These are phyloP conservation scores for Dinomys branickii DNA, from an alignment of 2,113 vertebrate species.

Conservation along the genomic window DNA sequence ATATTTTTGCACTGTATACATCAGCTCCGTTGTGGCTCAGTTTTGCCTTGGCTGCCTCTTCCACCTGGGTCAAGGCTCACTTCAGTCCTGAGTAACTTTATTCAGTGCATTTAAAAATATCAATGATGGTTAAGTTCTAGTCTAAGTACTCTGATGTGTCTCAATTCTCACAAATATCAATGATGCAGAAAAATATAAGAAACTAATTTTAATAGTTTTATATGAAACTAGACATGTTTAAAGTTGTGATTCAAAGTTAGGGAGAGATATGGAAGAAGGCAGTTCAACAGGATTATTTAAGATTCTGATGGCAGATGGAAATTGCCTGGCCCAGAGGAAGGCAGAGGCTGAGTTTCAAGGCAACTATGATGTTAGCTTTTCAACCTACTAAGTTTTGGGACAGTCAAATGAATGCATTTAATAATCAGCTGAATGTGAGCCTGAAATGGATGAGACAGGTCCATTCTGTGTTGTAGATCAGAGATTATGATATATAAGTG, in stretches of 20 bases:
- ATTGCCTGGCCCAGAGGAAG: background rate
- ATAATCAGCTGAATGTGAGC: background rate
- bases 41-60: background rate
- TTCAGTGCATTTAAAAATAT: background rate
- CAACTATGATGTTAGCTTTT: background rate
- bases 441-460: background rate
- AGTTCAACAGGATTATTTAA: background rate
- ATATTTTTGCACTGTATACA: background rate
- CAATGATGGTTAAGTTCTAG: background rate
- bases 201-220: background rate
- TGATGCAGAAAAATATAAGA: conserved; percentile 30
- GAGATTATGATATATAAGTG: background rate
- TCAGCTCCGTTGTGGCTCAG: background rate
- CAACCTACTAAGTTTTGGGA: background rate
- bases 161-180: background rate
- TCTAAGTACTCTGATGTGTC: conserved; percentile 35
- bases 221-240: background rate
- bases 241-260: background rate
- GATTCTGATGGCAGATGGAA: background rate
- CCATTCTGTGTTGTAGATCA: background rate
- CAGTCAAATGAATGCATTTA: background rate
- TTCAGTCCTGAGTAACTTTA: background rate
- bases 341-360: background rate
- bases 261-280: background rate
- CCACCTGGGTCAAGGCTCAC: background rate